Base-by-base conservation (phyloP, 23 tunicate species). In the Phallusia fumigata region DNA sequence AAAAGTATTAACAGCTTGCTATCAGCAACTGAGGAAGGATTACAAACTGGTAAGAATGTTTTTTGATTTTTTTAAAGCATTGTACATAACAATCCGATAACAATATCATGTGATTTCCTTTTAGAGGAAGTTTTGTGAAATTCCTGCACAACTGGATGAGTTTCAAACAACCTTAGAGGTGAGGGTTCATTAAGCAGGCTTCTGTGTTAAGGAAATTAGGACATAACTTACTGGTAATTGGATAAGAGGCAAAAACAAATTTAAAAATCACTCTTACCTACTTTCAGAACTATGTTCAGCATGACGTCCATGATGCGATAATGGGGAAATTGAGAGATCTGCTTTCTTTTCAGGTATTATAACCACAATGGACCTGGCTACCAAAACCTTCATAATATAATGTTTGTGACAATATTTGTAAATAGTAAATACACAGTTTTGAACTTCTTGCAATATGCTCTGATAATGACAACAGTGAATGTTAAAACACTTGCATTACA, bases 261-360 rank as follows among this genome's bases (percentile, higher is more conserved):
- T 16, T 21, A 58, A 58, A 58, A 51, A 13, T 51, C 18, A 13
- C 11, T 51, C 15, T 51, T 18, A 51, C 58, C 16, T 21, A 13
- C 69, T 21, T 45, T 53, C 85, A 91, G 96, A 83, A 79, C 12
- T 88, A 87, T 49, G 80, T 92, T 34, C 79, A 87, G 53, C 80
- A 88, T 45, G 89, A 81, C 28, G 76, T 85, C 36, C 58, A 84
- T 76, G 65, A 80, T 32, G 31, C 85, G 2, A 64, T 88, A 24
- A 53, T 75, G n/a, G 33, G 83, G 18, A 50, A 87, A 50, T 58
- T 92, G 31, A 87, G 78, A 58, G 74, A 83, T 33, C 13, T 87
- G 33, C 32, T 87, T 49, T 82, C 97, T 32, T 35, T 44, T 35
- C 86, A 92, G 79, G 97, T 92, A 33, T n/a, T n/a, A n/a, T n/a